These are phyloP conservation scores for Eupeodes latifasciatus DNA, from an alignment of 2,888 invertebrate genomes.

Conservation along the genomic window DNA sequence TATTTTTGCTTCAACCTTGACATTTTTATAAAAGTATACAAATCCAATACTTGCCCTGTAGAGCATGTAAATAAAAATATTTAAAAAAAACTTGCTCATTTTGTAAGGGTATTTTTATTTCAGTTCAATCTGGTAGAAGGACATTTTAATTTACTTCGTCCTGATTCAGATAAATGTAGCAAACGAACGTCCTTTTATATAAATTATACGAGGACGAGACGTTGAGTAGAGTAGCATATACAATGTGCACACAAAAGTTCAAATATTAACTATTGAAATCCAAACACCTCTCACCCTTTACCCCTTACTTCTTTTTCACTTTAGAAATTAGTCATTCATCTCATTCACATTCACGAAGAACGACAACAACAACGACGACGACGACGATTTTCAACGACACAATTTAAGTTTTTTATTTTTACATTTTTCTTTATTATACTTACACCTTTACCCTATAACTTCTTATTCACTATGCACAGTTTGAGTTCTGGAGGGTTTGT, in stretches of 20 bases:
- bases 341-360: conserved; percentile 6
- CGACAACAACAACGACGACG: neutral
- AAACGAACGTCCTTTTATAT: neutral
- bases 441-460: neutral
- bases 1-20: no score
- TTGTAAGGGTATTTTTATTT: conserved; percentile 31
- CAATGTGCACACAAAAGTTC: conserved; percentile 51
- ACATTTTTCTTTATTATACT: neutral
- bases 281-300: no score
- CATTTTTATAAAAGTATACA: no score
- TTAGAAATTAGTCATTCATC: conserved; percentile 67
- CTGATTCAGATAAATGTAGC: neutral
- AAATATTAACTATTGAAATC: conserved; percentile 31
- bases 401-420: conserved; percentile 33
- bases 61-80: no score
- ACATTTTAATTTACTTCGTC: conserved; percentile 55
- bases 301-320: neutral
- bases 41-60: no score
- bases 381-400: conserved; percentile 24
- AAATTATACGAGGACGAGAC: neutral
- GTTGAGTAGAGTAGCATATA: neutral
- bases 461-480: neutral
- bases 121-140: conserved; percentile 43
- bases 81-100: no score
- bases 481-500: neutral